Percentiles rank a stretch among this genome's conserved stretches.
These are phyloP conservation scores for Brachionus asplanchnoidis DNA, from an alignment of 1,140 invertebrate species.

Conservation along the genomic window DNA sequence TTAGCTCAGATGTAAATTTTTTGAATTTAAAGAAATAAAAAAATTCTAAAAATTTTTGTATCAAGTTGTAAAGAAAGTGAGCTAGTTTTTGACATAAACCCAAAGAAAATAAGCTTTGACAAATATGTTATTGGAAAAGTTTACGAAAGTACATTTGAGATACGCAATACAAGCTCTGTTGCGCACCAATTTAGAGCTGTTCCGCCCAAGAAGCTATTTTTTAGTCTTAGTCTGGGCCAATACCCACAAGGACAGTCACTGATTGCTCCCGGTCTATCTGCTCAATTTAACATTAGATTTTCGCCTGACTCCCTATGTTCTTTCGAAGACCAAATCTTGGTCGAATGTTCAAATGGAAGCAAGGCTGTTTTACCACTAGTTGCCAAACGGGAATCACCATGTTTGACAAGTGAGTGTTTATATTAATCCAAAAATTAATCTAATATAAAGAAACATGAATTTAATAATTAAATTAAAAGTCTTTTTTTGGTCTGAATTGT, in stretches of 20 bases:
- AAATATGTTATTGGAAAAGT: conserved; percentile 55
- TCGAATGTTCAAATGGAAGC: conserved; percentile 45
- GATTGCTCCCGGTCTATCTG: conserved; percentile 56
- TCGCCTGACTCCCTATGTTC: conserved; percentile 54
- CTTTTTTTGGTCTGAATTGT: too few relatives aligned
- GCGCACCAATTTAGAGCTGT: conserved; percentile 51
- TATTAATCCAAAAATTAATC: too few relatives aligned
- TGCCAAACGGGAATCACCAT: conserved; percentile 24
- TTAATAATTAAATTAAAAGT: too few relatives aligned
- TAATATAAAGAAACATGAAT: too few relatives aligned
- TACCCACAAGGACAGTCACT: conserved; percentile 56
- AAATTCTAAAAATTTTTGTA: background rate
- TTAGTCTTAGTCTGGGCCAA: conserved; percentile 55
- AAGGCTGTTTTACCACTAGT: background rate
- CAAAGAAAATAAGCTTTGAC: conserved; percentile 49
- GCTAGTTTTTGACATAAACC: conserved; percentile 50
- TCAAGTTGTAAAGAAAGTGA: background rate
- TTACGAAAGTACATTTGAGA: conserved; percentile 54
- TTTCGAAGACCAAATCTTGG: conserved; percentile 52
- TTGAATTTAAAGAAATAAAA: background rate
- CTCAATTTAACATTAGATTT: conserved; percentile 53
- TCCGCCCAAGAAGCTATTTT: conserved; percentile 51
- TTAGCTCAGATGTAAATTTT: background rate
- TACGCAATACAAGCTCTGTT: conserved; percentile 55
- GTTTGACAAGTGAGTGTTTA: background rate